phyloP scores from a whole-genome alignment of 2,888 invertebrate genomes.

The Eilema griseolum region DNA sequence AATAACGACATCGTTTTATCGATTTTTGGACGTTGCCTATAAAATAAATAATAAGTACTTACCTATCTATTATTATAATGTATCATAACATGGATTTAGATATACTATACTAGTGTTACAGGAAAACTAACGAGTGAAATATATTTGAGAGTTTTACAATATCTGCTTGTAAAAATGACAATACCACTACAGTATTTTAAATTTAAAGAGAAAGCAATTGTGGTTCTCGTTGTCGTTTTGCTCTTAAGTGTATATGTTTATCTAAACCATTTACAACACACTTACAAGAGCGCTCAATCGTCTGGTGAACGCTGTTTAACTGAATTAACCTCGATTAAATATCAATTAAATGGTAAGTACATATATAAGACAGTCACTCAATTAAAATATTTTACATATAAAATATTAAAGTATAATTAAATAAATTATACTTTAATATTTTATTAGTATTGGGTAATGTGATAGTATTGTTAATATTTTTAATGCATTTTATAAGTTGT shows the following conservation, averaged over 20 bases:
- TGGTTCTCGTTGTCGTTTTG: slow-evolving; percentile 55
- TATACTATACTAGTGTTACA: not conserved
- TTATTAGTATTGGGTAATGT: not conserved
- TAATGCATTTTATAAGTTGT: not conserved
- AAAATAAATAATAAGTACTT: too few relatives aligned
- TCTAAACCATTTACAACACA: slow-evolving; percentile 66
- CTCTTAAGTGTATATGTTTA: slow-evolving; percentile 64
- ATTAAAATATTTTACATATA: not conserved
- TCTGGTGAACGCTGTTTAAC: slow-evolving; percentile 71
- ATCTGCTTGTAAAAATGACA: slow-evolving; percentile 44
- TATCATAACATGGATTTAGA: not conserved
- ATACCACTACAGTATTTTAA: slow-evolving; percentile 46
- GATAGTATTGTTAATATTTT: not conserved
- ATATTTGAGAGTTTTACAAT: not conserved
- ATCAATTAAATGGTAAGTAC: slow-evolving; percentile 72
- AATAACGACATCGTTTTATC: not conserved
- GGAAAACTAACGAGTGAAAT: not conserved
- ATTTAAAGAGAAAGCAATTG: slow-evolving; percentile 58
- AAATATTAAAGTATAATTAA: not conserved
- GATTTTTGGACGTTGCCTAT: too few relatives aligned
- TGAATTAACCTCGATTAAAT: slow-evolving; percentile 72
- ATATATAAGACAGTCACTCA: not conserved
- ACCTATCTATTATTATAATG: too few relatives aligned
- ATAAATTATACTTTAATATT: not conserved
- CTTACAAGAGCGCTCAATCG: slow-evolving; percentile 59